Conservation (phyloP, 2,888 invertebrate genomes). For the Macrosiphum euphorbiae region DNA sequence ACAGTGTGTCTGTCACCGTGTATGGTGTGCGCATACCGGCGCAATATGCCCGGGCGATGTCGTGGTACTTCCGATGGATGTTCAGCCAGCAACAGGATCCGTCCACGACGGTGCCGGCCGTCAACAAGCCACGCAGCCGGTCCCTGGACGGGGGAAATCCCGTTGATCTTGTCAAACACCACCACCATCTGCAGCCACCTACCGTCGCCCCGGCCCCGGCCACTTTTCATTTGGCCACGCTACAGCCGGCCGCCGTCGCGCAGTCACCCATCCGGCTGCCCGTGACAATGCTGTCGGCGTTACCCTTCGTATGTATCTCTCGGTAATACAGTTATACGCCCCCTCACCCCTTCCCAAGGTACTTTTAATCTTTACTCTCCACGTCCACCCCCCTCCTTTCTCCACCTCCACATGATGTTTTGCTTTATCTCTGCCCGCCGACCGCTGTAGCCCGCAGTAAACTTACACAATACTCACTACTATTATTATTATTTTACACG, state of each 20-base stretch:
- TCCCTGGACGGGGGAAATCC: slow-evolving; percentile 74
- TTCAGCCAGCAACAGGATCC: slow-evolving; percentile 70
- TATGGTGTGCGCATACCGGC: slow-evolving; percentile 13
- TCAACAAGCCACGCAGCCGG: slow-evolving; percentile 78
- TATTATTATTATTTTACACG: not conserved
- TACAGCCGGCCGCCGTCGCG: slow-evolving; percentile 25
- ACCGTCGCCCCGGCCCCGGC: not conserved
- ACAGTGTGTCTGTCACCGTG: not conserved
- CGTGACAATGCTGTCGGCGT: slow-evolving; percentile 50
- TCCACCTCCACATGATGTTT: not conserved
- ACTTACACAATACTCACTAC: not conserved
- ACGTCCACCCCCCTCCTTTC: not conserved
- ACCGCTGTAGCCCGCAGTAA: too few species aligned
- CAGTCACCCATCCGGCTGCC: slow-evolving; percentile 38
- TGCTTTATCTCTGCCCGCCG: not conserved
- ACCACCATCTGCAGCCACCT: not conserved
- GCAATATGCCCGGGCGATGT: slow-evolving; percentile 71
- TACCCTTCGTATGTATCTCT: slow-evolving; percentile 60
- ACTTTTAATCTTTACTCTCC: not conserved
- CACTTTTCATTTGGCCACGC: slow-evolving; percentile 56
- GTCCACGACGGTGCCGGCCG: slow-evolving; percentile 73
- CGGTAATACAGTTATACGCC: slow-evolving; percentile 27
- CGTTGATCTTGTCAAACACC: not conserved
- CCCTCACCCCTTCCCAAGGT: not conserved
- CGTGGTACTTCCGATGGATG: slow-evolving; percentile 80